Base-by-base conservation (phyloP, 2,113 vertebrate species). In the Cavia porcellus region DNA sequence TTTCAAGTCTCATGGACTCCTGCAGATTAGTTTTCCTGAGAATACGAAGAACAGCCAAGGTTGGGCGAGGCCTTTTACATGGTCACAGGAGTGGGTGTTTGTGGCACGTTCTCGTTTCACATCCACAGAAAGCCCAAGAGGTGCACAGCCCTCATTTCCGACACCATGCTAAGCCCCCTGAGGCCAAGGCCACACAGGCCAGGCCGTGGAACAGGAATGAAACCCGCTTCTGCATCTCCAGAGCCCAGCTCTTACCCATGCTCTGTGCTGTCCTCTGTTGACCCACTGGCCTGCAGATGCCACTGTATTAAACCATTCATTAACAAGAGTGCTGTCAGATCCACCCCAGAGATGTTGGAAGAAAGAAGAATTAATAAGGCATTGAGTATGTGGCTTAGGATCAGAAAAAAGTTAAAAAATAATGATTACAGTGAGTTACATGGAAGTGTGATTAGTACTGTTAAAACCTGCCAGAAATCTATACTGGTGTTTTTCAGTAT, bases 391-490 rank as follows among this genome's bases (percentile, higher is more conserved):
- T 42, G 38, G 66, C 79, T 83, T 79, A 74, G 81, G n/a, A 79
- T 57, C 89, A 92, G 66, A 57, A 70, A 11, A 75, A 89, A 52
- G 5, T 89, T 82, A 70, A 72, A 47, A 75, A 96, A 64, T 74
- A 79, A 50, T 82, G n/a, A 68, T 68, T 90, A 17, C 45, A 95
- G 12, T 91, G 59, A 83, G 74, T 88, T 83, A 50, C n/a, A n/a
- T 79, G 62, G 5, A 90, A 38, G 62, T 70, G 38, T 82, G 35
- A 74, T 50, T 59, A 72, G 35, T 68, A 75, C 84, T 64, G 13
- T 87, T 96, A 82, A 92, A 93, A 90, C n/a, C 47, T 90, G 13
- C 68, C 75, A 59, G 55, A 57, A 95, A 96, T 52, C 85, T 45
- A n/a, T 28, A 30, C 85, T 92, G 42, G 42, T 30, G 7, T 86